Evolutionary conservation across 2,797 vertebrate species (phyloP), one percentile per base, ranked within the genome.

Genomic region (Tokudaia tokunoshimensis): DNA sequence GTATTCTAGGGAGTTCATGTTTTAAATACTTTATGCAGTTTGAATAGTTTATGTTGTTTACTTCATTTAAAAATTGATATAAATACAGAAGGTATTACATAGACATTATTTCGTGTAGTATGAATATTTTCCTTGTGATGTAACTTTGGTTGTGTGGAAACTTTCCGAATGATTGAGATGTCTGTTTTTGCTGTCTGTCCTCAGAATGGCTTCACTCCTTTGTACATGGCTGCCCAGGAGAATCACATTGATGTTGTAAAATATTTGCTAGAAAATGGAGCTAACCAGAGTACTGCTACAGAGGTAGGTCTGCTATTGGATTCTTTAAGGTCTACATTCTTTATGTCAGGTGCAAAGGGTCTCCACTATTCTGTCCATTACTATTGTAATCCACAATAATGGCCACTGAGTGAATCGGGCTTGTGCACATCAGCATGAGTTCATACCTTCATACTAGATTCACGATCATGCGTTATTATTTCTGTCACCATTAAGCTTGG

Each of bases 171-270:
- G 89, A 92, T 11, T 52, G 85, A 26, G 0, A 7, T 94, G 44
- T 94, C 88, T 50, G 72, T 96, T 72, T 97, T 15, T 0, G 84
- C n/a, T 96, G 13, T 97, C 47, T 97, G 19, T 97, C 83, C 94
- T 80, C 88, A 99, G 99, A 99, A 99, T 99, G 99, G 99, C 93
- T 99, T 99, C 97, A 99, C 99, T 94, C 99, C 99, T 12, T 98
- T 99, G 67, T 99, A 99, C 96, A 99, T 99, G 99, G 99, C 99
- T 19, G 99, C 99, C 82, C 99, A 99, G 98, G 99, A 99, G 98
- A 99, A 99, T 98, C 99, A 99, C 97, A 98, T 99, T 74, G 99
- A 99, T 50, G 99, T 99, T 95, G 99, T 99, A 55, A 99, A 99
- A 55, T 99, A 99, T 97, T 99, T 99, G 80, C 98, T 99, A 96